A percentile compares a stretch with the other conserved stretches of the same genome.
Conservation (phyloP, 2,797 vertebrate genomes). For the Fringilla coelebs region DNA sequence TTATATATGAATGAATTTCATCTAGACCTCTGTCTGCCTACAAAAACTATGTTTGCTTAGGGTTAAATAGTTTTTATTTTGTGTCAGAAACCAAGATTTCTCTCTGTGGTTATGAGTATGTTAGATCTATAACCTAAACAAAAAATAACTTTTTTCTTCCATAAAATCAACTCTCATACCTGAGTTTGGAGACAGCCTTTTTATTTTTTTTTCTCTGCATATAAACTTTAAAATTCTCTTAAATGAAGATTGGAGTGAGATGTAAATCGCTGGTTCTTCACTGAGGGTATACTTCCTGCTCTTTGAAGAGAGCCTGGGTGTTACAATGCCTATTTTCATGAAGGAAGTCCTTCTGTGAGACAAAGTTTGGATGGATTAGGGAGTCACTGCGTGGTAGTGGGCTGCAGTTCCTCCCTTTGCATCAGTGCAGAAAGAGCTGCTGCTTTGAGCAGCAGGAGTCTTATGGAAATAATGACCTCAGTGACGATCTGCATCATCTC, state of each 20-base stretch:
- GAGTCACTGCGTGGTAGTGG: not conserved
- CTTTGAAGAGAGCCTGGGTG: not conserved
- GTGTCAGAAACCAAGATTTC: not conserved
- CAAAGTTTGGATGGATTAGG: not conserved
- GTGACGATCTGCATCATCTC: not conserved
- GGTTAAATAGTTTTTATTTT: not conserved
- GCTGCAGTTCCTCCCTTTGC: not conserved
- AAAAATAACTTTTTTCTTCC: not conserved
- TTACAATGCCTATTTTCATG: not conserved
- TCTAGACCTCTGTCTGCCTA: not conserved
- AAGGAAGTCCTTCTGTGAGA: not conserved
- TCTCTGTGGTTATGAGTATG: not conserved
- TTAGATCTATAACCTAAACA: not conserved
- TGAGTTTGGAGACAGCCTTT: not conserved
- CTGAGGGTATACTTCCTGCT: not conserved
- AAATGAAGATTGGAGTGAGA: fast-evolving
- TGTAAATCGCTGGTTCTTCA: not conserved
- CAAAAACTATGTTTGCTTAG: not conserved
- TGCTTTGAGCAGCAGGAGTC: not conserved
- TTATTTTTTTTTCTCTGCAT: not conserved
- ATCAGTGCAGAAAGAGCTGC: not conserved
- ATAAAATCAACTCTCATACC: not conserved
- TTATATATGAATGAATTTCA: not conserved
- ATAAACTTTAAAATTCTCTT: not conserved
- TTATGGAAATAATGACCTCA: not conserved